These are phyloP conservation scores for Pantelozetes paolii DNA, from an alignment of 2,888 invertebrate species.

Conservation along the genomic window DNA sequence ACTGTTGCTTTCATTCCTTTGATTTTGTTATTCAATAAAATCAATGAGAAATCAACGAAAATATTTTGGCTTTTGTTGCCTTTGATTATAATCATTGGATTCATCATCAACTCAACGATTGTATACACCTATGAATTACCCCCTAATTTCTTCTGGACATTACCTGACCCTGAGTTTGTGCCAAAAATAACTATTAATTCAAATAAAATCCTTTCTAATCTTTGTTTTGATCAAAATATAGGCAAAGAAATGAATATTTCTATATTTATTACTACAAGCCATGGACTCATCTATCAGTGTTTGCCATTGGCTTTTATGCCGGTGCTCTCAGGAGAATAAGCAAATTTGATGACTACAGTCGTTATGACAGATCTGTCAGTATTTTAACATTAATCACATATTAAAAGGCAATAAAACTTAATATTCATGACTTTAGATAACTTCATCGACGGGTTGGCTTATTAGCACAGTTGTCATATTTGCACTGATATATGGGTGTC, in stretches of 20 bases:
- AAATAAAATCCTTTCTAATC: background rate
- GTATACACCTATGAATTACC: conserved; percentile 43
- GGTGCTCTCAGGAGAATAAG: conserved; percentile 34
- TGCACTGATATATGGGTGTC: conserved; percentile 35
- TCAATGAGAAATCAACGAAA: conserved; percentile 5
- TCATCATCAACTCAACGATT: conserved; percentile 29
- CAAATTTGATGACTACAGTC: background rate
- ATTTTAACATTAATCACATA: background rate
- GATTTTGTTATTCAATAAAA: conserved; percentile 7
- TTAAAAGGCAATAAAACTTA: background rate
- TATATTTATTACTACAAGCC: conserved; percentile 42
- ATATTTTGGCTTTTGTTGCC: conserved; percentile 38
- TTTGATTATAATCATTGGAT: conserved; percentile 35
- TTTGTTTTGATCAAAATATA: conserved; percentile 2
- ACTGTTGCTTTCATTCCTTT: conserved; percentile 35
- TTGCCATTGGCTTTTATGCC: conserved; percentile 43
- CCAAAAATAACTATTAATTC: background rate
- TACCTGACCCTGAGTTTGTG: conserved; percentile 43
- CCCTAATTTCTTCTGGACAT: conserved; percentile 42
- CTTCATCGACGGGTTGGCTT: conserved; percentile 26
- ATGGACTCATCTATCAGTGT: conserved; percentile 44
- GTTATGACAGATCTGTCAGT: conserved; percentile 3
- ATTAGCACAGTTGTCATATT: conserved; percentile 31
- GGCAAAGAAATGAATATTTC: conserved; percentile 43
- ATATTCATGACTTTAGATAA: background rate